phyloP scores from a whole-genome alignment of 2,113 vertebrate species.

The Cavia aperea region DNA sequence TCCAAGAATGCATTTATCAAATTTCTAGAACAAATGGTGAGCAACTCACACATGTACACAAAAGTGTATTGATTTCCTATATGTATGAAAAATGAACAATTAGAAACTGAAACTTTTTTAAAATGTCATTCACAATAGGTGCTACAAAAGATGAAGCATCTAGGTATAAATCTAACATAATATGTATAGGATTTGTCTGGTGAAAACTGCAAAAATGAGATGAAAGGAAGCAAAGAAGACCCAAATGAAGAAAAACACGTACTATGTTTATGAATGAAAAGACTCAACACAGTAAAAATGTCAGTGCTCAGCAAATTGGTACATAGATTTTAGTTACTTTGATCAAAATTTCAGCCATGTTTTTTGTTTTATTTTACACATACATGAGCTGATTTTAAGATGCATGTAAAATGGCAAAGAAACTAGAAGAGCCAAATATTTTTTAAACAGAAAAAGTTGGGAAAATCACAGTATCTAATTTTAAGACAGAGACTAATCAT shows the following conservation, averaged over 20 bases:
- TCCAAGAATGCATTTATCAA: not conserved
- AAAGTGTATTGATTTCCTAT: not conserved
- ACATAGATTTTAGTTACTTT: not conserved
- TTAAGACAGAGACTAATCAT: not conserved
- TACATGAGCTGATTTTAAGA: not conserved
- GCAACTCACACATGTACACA: not conserved
- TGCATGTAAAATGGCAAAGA: not conserved
- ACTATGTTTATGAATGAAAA: not conserved
- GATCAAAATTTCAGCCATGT: not conserved
- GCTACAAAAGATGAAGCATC: not conserved
- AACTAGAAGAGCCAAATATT: not conserved
- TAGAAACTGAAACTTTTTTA: not conserved
- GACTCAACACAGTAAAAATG: not conserved
- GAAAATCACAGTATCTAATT: not conserved
- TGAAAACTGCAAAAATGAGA: not conserved
- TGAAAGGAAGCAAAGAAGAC: conserved; percentile 4
- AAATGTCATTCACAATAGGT: not conserved
- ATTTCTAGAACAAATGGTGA: not conserved
- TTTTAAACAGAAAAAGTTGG: not conserved
- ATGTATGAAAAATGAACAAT: not conserved
- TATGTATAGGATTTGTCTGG: not conserved
- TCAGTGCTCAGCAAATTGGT: not conserved
- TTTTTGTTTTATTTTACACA: not conserved
- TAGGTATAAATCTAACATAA: not conserved
- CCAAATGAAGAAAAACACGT: not conserved